Conservation (phyloP, 2,797 vertebrate species). For the Euphonia xanthogaster region DNA sequence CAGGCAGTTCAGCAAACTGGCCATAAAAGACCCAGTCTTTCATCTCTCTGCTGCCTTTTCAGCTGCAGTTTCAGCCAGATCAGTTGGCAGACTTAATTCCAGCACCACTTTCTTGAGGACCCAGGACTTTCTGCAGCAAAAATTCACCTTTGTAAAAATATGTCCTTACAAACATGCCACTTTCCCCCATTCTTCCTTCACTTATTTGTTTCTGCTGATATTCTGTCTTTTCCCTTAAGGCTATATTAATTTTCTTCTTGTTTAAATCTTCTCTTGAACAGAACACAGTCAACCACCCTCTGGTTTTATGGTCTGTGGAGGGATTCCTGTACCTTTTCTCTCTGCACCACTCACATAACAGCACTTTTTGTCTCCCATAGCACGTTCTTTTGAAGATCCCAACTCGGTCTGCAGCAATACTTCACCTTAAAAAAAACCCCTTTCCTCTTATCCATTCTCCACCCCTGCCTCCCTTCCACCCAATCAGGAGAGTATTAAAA, state of each 20-base stretch:
- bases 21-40: background rate
- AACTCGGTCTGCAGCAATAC: background rate
- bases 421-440: background rate
- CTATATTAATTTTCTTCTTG: slow-evolving; percentile 4
- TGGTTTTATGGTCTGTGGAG: slow-evolving; percentile 5
- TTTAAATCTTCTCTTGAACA: slow-evolving; percentile 42
- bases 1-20: background rate
- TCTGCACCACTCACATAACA: background rate
- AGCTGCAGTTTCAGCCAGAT: background rate
- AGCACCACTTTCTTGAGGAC: background rate
- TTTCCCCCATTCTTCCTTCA: background rate
- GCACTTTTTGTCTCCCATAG: background rate
- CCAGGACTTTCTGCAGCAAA: background rate
- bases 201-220: background rate
- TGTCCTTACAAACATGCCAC: background rate
- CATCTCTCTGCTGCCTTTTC: background rate
- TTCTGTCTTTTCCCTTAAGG: background rate
- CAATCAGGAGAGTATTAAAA: background rate
- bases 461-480: background rate
- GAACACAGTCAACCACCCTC: background rate
- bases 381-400: background rate
- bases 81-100: background rate
- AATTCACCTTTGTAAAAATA: background rate
- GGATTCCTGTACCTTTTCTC: background rate
- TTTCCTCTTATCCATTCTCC: background rate